These are phyloP conservation scores for Drosophila nannoptera DNA, from an alignment of 1,140 invertebrate species.

Conservation along the genomic window DNA sequence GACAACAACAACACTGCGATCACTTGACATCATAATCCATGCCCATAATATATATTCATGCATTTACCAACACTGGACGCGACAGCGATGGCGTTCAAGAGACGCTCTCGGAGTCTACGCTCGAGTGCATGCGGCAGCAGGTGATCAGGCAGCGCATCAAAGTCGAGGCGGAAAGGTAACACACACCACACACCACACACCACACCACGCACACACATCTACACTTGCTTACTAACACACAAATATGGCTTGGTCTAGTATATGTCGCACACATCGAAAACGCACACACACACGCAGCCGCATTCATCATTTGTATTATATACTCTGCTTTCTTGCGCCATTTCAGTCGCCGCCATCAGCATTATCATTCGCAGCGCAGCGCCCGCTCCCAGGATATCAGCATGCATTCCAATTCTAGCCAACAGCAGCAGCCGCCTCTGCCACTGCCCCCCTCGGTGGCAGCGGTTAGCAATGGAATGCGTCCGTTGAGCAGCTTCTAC, in stretches of 20 bases:
- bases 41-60: conserved; percentile 6
- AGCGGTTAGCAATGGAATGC: conserved; percentile 45
- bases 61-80: conserved; percentile 49
- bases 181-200: no score
- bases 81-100: conserved; percentile 76
- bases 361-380: conserved; percentile 88
- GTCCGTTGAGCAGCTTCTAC: conserved; percentile 89
- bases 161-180: conserved; percentile 86
- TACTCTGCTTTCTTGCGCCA: conserved; percentile 29
- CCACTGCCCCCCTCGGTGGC: conserved; percentile 16
- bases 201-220: no score
- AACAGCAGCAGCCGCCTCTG: conserved; percentile 20
- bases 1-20: conserved; percentile 9
- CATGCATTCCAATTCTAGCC: conserved; percentile 53
- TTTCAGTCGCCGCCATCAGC: conserved; percentile 84
- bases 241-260: conserved; percentile 6
- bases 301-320: conserved; percentile 14
- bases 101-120: conserved; percentile 84
- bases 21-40: conserved; percentile 21
- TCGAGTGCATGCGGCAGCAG: conserved; percentile 86
- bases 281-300: neutral
- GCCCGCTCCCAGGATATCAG: conserved; percentile 82
- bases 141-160: conserved; percentile 85
- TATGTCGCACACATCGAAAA: neutral
- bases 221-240: conserved; percentile 11